Base-by-base conservation (phyloP, 92 coral and sea anemone species). In the Epizoanthus rinbou region DNA sequence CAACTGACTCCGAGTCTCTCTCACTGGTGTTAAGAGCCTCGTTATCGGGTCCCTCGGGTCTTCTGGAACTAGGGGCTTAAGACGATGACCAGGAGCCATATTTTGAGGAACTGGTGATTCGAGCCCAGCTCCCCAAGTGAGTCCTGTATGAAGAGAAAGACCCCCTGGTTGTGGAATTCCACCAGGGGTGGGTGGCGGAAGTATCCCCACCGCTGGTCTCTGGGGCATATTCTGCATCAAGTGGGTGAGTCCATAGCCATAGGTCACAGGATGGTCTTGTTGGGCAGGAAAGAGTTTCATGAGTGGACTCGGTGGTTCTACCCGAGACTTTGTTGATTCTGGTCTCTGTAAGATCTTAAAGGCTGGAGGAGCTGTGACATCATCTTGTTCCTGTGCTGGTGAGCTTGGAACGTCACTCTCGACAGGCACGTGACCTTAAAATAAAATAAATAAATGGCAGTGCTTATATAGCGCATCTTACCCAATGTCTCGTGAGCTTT, bases 321-420 rank as follows among this genome's bases (percentile, higher is more conserved):
- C 39, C 23, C 18, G 56, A 41, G 19, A 72, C 28, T 72, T 22
- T 67, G 82, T 71, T 74, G 73, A 75, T 57, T 73, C 88, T 14
- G 96, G 87, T 24, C 98, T 88, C 69, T 94, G 98, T 8, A 94
- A 86, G 14, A 94, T 92, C 80, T 92, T 94, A 50, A 85, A 80
- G 28, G 89, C 69, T 43, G 90, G 75, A 1, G 90, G 75, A 1
- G 87, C 83, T 47, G 60, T 31, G 50, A 74, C 81, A 16, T 90
- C 88, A 45, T 80, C 76, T 41, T 73, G 90, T 64, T 82, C 89
- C 69, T 65, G 62, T 45, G 81, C 90, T 58, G 93, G 91, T 21
- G 86, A 69, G 39, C 60, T 31, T 5, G 87, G 63, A 22, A 59
- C 37, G 39, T 87, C 86, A 4, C 82, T 79, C 15, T 58, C 58